Conservation (phyloP, 2,888 invertebrate species). For the Trichopoda pennipes region DNA sequence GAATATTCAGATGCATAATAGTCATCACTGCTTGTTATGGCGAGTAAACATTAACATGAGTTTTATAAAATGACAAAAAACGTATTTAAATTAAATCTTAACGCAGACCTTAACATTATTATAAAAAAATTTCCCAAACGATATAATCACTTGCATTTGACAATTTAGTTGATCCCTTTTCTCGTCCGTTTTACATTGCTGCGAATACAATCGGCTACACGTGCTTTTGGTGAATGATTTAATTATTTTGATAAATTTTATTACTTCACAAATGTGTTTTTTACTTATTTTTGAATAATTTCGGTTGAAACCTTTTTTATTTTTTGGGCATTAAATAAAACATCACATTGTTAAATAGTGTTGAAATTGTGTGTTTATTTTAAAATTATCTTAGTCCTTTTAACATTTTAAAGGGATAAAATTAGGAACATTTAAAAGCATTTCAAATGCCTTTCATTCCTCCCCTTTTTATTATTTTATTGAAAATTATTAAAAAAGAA, state of each 20-base stretch:
- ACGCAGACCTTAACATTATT: constrained; percentile 10
- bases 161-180: constrained; percentile 39
- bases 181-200: constrained; percentile 3
- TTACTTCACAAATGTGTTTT: constrained; percentile 62
- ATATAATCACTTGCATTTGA: constrained; percentile 52
- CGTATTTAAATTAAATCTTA: constrained; percentile 31
- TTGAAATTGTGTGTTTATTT: constrained; percentile 65
- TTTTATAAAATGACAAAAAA: constrained; percentile 22
- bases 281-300: constrained; percentile 46
- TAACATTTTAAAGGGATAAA: not conserved
- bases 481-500: constrained; percentile 1
- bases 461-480: constrained; percentile 10
- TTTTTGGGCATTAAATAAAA: constrained; percentile 43
- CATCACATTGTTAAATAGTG: constrained; percentile 54
- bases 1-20: constrained; percentile 35
- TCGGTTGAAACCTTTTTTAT: constrained; percentile 22
- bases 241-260: constrained; percentile 69
- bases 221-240: constrained; percentile 62
- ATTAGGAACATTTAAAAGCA: not conserved
- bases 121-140: constrained; percentile 22
- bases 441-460: constrained; percentile 10
- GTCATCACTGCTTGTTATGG: constrained; percentile 16
- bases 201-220: constrained; percentile 19
- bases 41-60: constrained; percentile 10
- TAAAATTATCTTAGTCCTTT: constrained; percentile 15